Percentiles rank a stretch among this genome's conserved stretches.
These are phyloP conservation scores for Sinosuthora webbiana DNA, from an alignment of 2,113 vertebrate genomes.

Conservation along the genomic window DNA sequence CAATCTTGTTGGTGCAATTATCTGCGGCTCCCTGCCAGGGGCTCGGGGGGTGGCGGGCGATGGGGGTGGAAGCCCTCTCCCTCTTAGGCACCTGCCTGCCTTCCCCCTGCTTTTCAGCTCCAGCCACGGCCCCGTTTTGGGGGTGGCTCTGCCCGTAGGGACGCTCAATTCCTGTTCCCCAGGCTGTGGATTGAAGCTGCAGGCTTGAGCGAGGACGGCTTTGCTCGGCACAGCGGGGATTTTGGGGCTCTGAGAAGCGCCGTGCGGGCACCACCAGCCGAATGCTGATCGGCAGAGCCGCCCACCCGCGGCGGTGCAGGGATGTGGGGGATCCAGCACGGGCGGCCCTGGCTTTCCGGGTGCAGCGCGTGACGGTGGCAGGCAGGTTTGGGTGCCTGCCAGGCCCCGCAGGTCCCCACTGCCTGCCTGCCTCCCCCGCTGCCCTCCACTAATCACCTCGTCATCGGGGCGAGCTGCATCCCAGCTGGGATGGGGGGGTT, in stretches of 20 bases:
- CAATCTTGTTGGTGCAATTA: slow-evolving; percentile 62
- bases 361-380: slow-evolving; percentile 5
- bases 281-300: not conserved
- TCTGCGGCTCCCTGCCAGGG: slow-evolving; percentile 25
- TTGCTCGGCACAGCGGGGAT: not conserved
- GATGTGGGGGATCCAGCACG: not conserved
- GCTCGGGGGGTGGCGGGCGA: not conserved
- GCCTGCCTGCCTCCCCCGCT: slow-evolving; percentile 54
- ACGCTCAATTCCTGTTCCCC: not conserved
- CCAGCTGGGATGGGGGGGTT: slow-evolving; percentile 69
- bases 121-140: not conserved
- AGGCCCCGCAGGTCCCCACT: slow-evolving; percentile 14
- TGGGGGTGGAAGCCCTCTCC: not conserved
- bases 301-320: not conserved
- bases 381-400: slow-evolving; percentile 45
- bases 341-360: not conserved
- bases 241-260: not conserved
- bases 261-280: not conserved
- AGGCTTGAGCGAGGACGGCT: not conserved
- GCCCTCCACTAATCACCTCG: slow-evolving; percentile 61
- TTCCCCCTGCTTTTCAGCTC: not conserved
- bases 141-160: not conserved
- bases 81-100: not conserved
- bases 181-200: not conserved
- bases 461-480: slow-evolving; percentile 48